Conservation (phyloP, 2,797 vertebrate species). For the Clamator glandarius region DNA sequence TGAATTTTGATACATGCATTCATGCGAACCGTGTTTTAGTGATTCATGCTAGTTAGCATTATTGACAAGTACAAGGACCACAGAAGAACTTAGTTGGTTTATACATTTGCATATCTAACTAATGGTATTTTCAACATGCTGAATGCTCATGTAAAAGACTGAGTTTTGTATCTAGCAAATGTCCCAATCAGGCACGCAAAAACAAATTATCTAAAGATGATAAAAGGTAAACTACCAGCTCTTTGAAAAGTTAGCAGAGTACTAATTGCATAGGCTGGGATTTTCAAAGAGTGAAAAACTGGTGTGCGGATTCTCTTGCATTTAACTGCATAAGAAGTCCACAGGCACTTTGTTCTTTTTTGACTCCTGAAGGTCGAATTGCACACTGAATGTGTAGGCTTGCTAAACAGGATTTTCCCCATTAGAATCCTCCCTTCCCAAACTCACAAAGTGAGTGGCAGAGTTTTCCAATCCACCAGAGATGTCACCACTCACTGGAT, state of each 20-base stretch:
- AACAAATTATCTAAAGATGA: constrained; percentile 14
- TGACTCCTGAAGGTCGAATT: background rate
- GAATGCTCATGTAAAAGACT: background rate
- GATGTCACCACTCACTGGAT: background rate
- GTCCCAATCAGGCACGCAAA: background rate
- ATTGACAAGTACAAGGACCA: background rate
- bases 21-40: background rate
- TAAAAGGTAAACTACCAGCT: background rate
- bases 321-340: background rate
- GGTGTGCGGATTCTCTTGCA: background rate
- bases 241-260: background rate
- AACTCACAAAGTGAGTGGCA: background rate
- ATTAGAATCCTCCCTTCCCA: background rate
- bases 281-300: background rate
- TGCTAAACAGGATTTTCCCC: background rate
- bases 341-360: background rate
- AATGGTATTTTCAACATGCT: constrained; percentile 23
- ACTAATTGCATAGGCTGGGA: background rate
- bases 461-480: background rate
- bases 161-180: constrained; percentile 15
- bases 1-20: background rate
- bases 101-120: background rate
- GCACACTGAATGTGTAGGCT: background rate
- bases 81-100: background rate
- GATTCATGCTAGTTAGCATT: background rate